Conservation (phyloP, 1,140 invertebrate species). For the Andrena cerasifolii region DNA sequence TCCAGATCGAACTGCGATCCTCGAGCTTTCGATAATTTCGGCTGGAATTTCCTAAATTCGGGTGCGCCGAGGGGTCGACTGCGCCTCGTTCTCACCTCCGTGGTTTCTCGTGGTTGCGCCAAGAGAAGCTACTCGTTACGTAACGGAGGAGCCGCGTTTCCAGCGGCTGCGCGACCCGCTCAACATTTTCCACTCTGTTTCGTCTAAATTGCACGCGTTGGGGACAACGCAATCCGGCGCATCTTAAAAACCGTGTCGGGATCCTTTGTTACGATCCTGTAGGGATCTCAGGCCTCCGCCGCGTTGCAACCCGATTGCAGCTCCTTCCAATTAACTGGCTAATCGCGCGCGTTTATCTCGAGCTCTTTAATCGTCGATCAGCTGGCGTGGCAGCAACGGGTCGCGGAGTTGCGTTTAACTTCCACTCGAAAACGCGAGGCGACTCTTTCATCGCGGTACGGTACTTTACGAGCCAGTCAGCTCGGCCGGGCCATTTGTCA, state of each 20-base stretch:
- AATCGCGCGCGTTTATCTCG: background rate
- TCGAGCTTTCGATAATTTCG: conserved; percentile 4
- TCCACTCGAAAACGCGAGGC: conserved; percentile 3
- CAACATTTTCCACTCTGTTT: conserved; percentile 52
- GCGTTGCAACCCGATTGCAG: background rate
- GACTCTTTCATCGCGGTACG: conserved; percentile 27
- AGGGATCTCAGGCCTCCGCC: background rate
- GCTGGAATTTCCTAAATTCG: no score
- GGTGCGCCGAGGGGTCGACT: no score
- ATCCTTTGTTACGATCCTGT: background rate
- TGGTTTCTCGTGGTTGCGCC: conserved; percentile 53
- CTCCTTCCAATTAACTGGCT: background rate
- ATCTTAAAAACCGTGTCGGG: background rate
- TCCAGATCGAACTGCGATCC: background rate
- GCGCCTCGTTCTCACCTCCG: conserved; percentile 50
- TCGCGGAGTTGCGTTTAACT: background rate
- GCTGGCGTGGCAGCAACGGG: background rate
- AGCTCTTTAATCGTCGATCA: background rate
- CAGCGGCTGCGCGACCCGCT: conserved; percentile 49
- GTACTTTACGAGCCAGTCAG: background rate
- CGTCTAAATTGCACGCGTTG: conserved; percentile 18
- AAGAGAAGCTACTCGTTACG: conserved; percentile 59
- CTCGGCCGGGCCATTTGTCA: conserved; percentile 12
- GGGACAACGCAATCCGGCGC: background rate
- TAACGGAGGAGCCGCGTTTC: conserved; percentile 62